Evolutionary conservation across 1,140 invertebrate genomes (phyloP), one percentile per base, ranked within the genome.

Genomic region (Delia radicum): DNA sequence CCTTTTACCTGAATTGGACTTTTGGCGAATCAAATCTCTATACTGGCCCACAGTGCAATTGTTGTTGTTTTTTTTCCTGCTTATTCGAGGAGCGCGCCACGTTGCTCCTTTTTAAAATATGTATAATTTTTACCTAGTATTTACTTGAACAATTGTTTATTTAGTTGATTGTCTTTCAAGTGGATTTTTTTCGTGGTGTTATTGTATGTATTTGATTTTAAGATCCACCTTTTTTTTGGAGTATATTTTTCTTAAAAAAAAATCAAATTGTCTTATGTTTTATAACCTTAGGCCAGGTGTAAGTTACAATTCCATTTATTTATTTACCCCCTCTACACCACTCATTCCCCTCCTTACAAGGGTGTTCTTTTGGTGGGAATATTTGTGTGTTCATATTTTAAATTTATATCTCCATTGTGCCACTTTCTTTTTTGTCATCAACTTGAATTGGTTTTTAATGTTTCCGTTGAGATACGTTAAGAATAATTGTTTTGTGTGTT

Each of bases 401-500:
- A 8, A 18, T 21, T 55, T 21, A 18, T 21, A 6, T 21, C 3
- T 21, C 21, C 24, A 21, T 21, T 55, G 18, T 55, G 48, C 24
- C 15, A 15, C 12, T 48, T 5, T 5, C 42, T 12, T 81, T 84
- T 83, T 85, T 85, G 83, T 85, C 83, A 85, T 85, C 83, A 85
- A 80, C 78, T 81, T 80, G 82, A 85, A 85, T 85, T 85, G 83
- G 83, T 82, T 85, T 85, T 85, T 85, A 85, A 85, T 85, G 83
- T 83, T 85, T 84, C 83, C 83, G 81, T 77, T 79, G 83, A 85
- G 83, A 85, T 85, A 85, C 81, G 81, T 85, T 85, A 85, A 85
- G 83, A 85, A 85, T 85, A 85, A 85, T 85, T 85, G 83, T 85
- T 85, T 85, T 83, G 83, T 81, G 80, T 85, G 81, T 85, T 85